Percentiles rank a stretch among this genome's conserved stretches.
phyloP scores from a whole-genome alignment of 2,888 invertebrate genomes.

The Lasioglossum malachurum region DNA sequence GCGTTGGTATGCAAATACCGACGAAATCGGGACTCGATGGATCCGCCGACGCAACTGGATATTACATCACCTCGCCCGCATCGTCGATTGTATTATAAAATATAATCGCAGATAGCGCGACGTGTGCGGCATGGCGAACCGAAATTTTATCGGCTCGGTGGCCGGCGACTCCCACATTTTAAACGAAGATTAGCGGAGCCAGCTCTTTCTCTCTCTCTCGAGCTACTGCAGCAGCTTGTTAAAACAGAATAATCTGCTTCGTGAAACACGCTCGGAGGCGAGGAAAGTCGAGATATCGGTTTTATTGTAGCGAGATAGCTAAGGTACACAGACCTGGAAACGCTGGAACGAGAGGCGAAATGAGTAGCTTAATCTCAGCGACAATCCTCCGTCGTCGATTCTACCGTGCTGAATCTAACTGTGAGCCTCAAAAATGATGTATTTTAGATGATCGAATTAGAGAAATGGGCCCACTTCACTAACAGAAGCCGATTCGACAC shows the following conservation, averaged over 20 bases:
- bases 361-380: not conserved
- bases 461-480: not conserved
- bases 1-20: not conserved
- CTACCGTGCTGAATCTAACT: too few relatives aligned
- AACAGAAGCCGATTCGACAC: not conserved
- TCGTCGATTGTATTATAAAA: slow-evolving; percentile 19
- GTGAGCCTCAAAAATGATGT: not conserved
- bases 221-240: not conserved
- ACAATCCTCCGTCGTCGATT: not conserved
- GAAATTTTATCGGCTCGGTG: slow-evolving; percentile 15
- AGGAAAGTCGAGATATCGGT: slow-evolving; percentile 8
- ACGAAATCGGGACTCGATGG: not conserved
- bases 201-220: not conserved
- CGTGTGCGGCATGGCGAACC: not conserved
- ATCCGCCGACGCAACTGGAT: not conserved
- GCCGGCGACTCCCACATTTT: slow-evolving; percentile 34
- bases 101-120: not conserved
- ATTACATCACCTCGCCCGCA: slow-evolving; percentile 20
- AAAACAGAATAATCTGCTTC: not conserved
- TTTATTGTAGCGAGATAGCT: slow-evolving; percentile 6
- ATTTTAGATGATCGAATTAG: not conserved
- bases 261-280: not conserved
- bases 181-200: not conserved
- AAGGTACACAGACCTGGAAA: not conserved
- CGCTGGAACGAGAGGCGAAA: not conserved